Base-by-base conservation (phyloP, 2,113 vertebrate genomes). In the Etia nguti region DNA sequence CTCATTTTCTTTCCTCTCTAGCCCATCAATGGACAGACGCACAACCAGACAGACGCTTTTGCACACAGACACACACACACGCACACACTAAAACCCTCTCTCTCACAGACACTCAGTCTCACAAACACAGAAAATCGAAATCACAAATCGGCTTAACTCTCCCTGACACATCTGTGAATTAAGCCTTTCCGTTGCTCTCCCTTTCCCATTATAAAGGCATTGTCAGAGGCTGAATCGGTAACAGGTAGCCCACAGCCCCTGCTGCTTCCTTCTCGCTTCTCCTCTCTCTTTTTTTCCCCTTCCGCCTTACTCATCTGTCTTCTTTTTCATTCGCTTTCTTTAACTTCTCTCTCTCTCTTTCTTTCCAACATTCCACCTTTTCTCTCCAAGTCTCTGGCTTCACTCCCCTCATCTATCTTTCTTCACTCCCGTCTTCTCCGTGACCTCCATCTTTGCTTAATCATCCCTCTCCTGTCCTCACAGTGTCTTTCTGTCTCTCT, bases 131-230 rank as follows among this genome's bases (percentile, higher is more conserved):
- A 95, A 95, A 95, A 95, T 95, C 93, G 94, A 95, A 95, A 95
- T 95, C 94, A 93, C 92, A 95, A 95, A 96, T 96, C 95, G 93
- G 94, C 95, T 96, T 95, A 96, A 95, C 94, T 95, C 94, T 94
- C 90, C 90, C 94, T 88, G 94, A 96, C 95, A 95, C 92, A 79
- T 94, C 93, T 94, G 93, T 94, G 94, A 94, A 96, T 96, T 90
- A 95, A 95, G 93, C 93, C 86, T 93, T 96, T 94, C 93, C 94
- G 90, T 91, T 92, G 87, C 94, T 92, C 93, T 92, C 94, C 90
- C 86, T 88, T 92, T 94, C 90, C 94, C 90, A 95, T 96, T 94
- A 94, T 95, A 92, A 91, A 94, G 84, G 90, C 92, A 92, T 94
- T 95, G 95, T 95, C 93, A 86, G 92, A 70, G 83, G 85, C 92